Evolutionary conservation across 2,797 vertebrate species (phyloP), one percentile per base, ranked within the genome.

Genomic region (Microtus agrestis): DNA sequence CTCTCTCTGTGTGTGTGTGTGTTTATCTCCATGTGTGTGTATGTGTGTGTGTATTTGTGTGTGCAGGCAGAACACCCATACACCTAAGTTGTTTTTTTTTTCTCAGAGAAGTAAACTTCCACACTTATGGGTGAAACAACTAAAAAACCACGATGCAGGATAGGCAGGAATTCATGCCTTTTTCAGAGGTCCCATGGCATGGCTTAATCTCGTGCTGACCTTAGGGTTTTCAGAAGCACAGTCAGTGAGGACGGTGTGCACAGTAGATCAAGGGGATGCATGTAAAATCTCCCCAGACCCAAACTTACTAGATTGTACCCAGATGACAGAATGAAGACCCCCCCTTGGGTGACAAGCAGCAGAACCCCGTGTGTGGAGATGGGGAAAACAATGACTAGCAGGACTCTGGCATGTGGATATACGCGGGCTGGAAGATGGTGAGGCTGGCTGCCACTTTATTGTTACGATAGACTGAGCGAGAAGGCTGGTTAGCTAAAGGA

Each of bases 121-220:
- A 81, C 23, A 81, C 77, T 95, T 89, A 19, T 43, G 7, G 86
- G 21, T 85, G 48, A 93, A 96, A 89, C 56, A 87, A 37, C 40
- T 94, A 59, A 76, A 95, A 73, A 78, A 74, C 8, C 69, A 40
- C 29, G 13, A 34, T 37, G 74, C n/a, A 80, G 73, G 14, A 56
- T 5, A 40, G 29, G 27, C 48, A 43, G 17, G 79, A 77, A 80
- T 81, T 43, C 65, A 63, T 91, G 43, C 40, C 54, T 56, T 91
- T 91, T 17, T 90, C 54, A 79, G 79, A 61, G 29, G 8, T 19
- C 29, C 12, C 11, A 29, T 67, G 46, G 7, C 63, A 40, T 48
- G 34, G 23, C 29, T 84, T 61, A 65, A 56, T 34, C n/a, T 63
- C 2, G 0, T 40, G 51, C n/a, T 80, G 59, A 91, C 17, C 17